Conservation (phyloP, 2,797 vertebrate genomes). For the Phaenicophaeus curvirostris region DNA sequence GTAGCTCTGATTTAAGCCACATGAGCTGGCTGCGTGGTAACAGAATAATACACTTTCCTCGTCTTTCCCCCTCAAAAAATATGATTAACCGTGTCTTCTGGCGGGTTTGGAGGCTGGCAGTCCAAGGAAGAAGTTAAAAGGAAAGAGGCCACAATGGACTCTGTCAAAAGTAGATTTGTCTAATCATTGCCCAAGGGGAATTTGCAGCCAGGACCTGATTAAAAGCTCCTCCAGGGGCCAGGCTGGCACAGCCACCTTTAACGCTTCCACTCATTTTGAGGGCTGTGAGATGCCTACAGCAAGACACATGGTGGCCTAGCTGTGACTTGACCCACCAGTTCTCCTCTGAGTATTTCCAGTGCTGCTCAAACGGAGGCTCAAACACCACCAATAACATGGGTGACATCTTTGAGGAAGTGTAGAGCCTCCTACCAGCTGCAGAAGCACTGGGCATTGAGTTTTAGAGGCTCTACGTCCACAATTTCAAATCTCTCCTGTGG, state of each 20-base stretch:
- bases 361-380: rapidly evolving
- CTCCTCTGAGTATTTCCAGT: neutral
- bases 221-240: rapidly evolving
- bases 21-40: slow-evolving; percentile 25
- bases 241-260: rapidly evolving
- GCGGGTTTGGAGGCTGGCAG: neutral
- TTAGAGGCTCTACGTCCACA: neutral
- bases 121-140: neutral
- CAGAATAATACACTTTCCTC: neutral
- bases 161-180: slow-evolving; percentile 8
- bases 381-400: rapidly evolving
- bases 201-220: neutral
- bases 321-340: neutral
- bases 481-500: neutral
- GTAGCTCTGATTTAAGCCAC: slow-evolving; percentile 43
- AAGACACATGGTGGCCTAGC: neutral
- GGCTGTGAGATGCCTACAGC: neutral
- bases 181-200: neutral
- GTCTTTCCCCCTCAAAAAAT: neutral
- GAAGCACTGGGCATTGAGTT: neutral
- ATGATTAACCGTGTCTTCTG: neutral
- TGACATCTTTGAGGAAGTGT: neutral
- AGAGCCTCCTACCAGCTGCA: neutral
- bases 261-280: neutral
- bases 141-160: neutral